Percentiles rank a stretch among this genome's conserved stretches.
Conservation (phyloP, 2,797 vertebrate genomes). For the Coendou prehensilis region DNA sequence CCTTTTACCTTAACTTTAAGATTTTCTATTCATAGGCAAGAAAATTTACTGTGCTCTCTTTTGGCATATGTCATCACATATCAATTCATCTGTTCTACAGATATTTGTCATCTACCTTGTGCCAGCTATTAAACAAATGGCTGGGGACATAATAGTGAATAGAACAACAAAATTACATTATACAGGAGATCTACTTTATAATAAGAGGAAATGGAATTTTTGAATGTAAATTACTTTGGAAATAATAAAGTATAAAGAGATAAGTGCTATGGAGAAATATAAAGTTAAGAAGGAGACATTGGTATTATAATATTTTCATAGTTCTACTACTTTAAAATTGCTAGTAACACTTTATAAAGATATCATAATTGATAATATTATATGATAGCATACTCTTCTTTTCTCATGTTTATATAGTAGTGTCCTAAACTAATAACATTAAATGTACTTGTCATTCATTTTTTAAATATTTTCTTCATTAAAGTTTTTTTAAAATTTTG, state of each 20-base stretch:
- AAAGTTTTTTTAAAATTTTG: neutral
- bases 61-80: neutral
- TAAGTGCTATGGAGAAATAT: neutral
- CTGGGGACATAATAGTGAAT: neutral
- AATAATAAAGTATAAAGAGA: neutral
- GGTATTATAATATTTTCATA: neutral
- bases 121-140: neutral
- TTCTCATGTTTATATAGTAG: neutral
- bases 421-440: neutral
- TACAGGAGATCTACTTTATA: neutral
- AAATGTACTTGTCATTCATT: neutral
- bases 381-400: neutral
- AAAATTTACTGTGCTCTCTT: neutral
- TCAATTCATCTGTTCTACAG: slow-evolving; percentile 2
- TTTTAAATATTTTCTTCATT: neutral
- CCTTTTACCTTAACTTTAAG: slow-evolving; percentile 8
- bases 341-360: slow-evolving; percentile 27
- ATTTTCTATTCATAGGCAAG: slow-evolving; percentile 27
- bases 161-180: neutral
- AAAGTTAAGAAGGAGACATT: neutral
- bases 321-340: slow-evolving; percentile 1
- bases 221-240: neutral
- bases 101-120: neutral
- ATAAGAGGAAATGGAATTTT: neutral
- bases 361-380: neutral